Conservation (phyloP, 1,140 invertebrate species). For the Temnothorax curvispinosus region DNA sequence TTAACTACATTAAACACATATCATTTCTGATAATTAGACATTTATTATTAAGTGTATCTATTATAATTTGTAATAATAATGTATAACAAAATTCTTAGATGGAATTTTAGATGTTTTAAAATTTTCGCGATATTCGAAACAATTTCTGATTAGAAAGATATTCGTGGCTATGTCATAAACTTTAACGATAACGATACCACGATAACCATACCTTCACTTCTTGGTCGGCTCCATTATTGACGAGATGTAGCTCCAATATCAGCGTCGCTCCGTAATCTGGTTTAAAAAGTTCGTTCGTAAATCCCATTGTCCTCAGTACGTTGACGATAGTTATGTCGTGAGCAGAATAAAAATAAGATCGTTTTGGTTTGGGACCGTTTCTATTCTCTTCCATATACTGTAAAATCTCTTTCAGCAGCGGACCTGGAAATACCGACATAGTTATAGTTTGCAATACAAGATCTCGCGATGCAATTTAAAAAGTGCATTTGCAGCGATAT, state of each 20-base stretch:
- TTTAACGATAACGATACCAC: conserved; percentile 44
- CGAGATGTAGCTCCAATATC: conserved; percentile 86
- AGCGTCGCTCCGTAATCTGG: conserved; percentile 90
- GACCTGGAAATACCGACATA: conserved; percentile 75
- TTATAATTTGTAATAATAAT: not conserved
- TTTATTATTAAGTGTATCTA: not conserved
- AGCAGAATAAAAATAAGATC: conserved; percentile 89
- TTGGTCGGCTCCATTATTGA: conserved; percentile 63
- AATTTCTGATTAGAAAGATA: conserved; percentile 21
- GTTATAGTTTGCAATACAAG: not conserved
- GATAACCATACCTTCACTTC: conserved; percentile 80
- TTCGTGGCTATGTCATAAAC: not conserved
- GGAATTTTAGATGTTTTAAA: not conserved
- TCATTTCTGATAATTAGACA: not conserved
- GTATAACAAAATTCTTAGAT: not conserved
- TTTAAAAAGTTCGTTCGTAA: conserved; percentile 87
- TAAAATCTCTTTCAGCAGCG: conserved; percentile 83
- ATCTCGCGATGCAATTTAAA: conserved; percentile 1
- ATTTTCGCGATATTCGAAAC: not conserved
- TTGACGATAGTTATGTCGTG: conserved; percentile 92
- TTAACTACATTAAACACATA: not conserved
- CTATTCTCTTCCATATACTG: conserved; percentile 78
- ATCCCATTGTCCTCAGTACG: conserved; percentile 89
- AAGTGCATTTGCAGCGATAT: not conserved
- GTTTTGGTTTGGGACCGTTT: conserved; percentile 80